A percentile compares a stretch with the other conserved stretches of the same genome.
Conservation (phyloP, 2,888 invertebrate species). For the Tipula vernalis region DNA sequence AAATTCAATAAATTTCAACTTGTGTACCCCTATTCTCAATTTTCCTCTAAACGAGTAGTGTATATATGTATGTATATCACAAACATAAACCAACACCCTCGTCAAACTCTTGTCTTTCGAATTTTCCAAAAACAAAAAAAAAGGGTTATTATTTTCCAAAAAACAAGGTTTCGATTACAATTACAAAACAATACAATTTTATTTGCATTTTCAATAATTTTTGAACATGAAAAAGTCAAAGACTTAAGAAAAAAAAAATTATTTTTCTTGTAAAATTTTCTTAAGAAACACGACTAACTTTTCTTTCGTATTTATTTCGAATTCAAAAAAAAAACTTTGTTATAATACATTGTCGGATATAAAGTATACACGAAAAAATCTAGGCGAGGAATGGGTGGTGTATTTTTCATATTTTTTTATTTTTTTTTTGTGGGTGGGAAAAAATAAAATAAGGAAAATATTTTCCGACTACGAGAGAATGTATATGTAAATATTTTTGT, state of each 20-base stretch:
- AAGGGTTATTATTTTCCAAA: not conserved
- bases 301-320: not conserved
- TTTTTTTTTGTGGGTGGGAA: not conserved
- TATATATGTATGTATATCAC: not conserved
- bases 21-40: not conserved
- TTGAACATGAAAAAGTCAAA: not conserved
- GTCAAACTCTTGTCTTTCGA: not conserved
- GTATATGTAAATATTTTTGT: not conserved
- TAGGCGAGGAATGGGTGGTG: not conserved
- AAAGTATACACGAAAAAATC: not conserved
- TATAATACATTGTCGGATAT: slow-evolving; percentile 4
- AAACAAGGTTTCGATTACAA: slow-evolving; percentile 4
- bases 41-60: not conserved
- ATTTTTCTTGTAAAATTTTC: not conserved
- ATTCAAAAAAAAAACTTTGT: not conserved
- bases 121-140: not conserved
- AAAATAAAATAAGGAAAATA: not conserved
- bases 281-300: not conserved
- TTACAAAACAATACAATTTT: slow-evolving; percentile 4
- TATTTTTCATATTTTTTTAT: not conserved
- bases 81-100: not conserved
- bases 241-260: not conserved
- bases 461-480: not conserved
- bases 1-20: not conserved
- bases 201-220: slow-evolving; percentile 4